phyloP scores from a whole-genome alignment of 2,797 vertebrate species.

The Apogon talboti region DNA sequence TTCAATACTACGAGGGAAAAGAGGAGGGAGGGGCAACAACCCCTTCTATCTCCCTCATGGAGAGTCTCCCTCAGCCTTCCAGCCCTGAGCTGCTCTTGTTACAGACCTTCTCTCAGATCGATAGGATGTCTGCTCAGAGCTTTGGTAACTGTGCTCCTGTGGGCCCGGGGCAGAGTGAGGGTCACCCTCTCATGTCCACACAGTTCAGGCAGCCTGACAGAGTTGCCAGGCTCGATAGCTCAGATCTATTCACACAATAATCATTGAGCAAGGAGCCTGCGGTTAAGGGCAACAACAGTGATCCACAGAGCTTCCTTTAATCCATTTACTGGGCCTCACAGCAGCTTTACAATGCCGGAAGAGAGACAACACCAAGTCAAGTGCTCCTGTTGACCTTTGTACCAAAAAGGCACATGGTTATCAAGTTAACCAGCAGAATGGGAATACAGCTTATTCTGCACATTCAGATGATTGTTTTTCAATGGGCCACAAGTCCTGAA shows the following conservation, averaged over 20 bases:
- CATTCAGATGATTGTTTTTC: neutral
- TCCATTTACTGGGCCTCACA: conserved; percentile 46
- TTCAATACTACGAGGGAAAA: conserved; percentile 34
- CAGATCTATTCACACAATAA: conserved; percentile 62
- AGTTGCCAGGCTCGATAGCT: conserved; percentile 53
- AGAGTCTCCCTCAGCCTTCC: conserved; percentile 41
- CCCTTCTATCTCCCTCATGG: conserved; percentile 38
- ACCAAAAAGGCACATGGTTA: conserved; percentile 8
- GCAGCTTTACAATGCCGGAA: conserved; percentile 32
- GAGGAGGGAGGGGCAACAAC: conserved; percentile 17
- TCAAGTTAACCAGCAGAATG: conserved; percentile 9
- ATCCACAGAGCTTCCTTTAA: conserved; percentile 45
- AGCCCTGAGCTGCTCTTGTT: conserved; percentile 55
- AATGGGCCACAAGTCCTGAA: neutral
- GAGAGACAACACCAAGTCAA: conserved; percentile 25
- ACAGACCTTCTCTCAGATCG: conserved; percentile 46
- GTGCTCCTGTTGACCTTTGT: conserved; percentile 31
- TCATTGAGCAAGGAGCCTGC: conserved; percentile 44
- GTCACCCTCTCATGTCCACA: conserved; percentile 55
- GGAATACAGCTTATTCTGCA: neutral
- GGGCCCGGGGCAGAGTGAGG: conserved; percentile 45
- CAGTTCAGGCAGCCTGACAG: conserved; percentile 35
- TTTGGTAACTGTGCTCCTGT: conserved; percentile 52
- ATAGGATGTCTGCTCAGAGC: conserved; percentile 60
- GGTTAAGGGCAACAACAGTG: conserved; percentile 54